A percentile compares a stretch with the other conserved stretches of the same genome.
phyloP scores from a whole-genome alignment of 2,113 vertebrate species.

The Channa argus region DNA sequence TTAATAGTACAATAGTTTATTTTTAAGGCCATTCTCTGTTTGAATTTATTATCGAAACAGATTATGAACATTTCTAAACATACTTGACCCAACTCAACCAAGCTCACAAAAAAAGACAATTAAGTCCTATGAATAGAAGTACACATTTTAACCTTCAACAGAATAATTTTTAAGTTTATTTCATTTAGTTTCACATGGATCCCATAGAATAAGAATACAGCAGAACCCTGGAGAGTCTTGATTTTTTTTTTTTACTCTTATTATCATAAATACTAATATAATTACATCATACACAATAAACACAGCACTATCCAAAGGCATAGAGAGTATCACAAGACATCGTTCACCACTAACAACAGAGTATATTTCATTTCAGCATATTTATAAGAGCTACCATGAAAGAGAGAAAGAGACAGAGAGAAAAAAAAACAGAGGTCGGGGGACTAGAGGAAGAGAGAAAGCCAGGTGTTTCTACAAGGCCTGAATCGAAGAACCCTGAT shows the following conservation, averaged over 20 bases:
- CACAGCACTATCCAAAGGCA: conserved; percentile 84
- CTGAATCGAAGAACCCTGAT: conserved; percentile 69
- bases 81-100: neutral
- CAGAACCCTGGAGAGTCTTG: conserved; percentile 77
- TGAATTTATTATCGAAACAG: neutral
- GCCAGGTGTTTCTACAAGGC: conserved; percentile 66
- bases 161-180: conserved; percentile 85
- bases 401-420: conserved; percentile 54
- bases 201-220: conserved; percentile 84
- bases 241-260: conserved; percentile 71
- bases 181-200: conserved; percentile 82
- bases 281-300: conserved; percentile 85
- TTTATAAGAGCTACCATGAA: conserved; percentile 82
- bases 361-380: conserved; percentile 83
- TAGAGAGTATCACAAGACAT: conserved; percentile 84
- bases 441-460: conserved; percentile 59
- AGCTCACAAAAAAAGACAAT: neutral
- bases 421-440: conserved; percentile 13
- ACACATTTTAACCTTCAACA: conserved; percentile 77
- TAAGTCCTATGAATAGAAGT: conserved; percentile 50
- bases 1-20: no score
- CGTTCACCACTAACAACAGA: conserved; percentile 85
- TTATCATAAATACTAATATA: conserved; percentile 84
- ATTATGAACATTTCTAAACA: neutral
- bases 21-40: no score